phyloP scores from a whole-genome alignment of 2,888 invertebrate species.

The Clitarchus hookeri region DNA sequence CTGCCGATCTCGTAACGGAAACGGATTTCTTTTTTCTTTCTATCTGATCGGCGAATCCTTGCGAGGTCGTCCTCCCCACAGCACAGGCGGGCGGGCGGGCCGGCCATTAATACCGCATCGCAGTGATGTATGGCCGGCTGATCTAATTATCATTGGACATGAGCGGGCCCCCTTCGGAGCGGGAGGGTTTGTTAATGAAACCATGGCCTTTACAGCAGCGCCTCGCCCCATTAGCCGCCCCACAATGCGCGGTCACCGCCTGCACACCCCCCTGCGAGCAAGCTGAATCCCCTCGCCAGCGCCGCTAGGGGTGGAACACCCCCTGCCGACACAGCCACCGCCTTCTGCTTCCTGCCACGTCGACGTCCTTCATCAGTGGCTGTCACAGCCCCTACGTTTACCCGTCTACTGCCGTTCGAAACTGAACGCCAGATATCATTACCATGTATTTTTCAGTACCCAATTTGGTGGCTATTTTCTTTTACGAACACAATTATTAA shows the following conservation, averaged over 20 bases:
- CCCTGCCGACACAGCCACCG: not conserved
- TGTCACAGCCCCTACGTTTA: no score
- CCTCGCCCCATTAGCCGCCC: constrained; percentile 2
- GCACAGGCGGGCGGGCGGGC: not conserved
- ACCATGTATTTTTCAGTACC: no score
- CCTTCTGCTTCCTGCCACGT: not conserved
- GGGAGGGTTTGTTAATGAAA: not conserved
- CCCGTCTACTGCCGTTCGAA: no score
- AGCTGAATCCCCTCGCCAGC: not conserved
- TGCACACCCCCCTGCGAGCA: not conserved
- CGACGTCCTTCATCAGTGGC: no score
- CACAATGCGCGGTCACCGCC: not conserved
- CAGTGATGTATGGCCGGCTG: not conserved
- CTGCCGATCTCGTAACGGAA: not conserved
- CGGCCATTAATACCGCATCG: not conserved
- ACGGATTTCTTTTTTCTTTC: not conserved
- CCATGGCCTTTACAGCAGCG: not conserved
- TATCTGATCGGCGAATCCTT: not conserved
- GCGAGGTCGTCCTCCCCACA: not conserved
- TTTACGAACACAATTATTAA: no score
- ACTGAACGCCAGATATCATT: no score
- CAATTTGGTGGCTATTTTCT: no score
- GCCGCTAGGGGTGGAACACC: not conserved
- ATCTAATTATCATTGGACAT: not conserved
- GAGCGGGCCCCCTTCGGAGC: not conserved